Conservation (phyloP, 2,797 vertebrate genomes). For the Halcyon chelicuti region DNA sequence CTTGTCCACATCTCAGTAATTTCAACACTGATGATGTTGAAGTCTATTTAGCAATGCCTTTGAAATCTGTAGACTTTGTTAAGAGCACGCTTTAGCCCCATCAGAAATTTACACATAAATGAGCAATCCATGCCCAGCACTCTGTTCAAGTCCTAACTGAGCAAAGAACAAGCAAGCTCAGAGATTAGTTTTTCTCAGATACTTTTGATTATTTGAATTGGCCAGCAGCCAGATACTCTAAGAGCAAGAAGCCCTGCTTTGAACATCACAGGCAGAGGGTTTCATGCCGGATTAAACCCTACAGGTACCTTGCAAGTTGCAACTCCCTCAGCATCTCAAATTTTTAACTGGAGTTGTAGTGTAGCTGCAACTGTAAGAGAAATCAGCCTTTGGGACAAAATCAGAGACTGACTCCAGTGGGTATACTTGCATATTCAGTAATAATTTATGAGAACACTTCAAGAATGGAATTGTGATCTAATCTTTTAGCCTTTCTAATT, state of each 20-base stretch:
- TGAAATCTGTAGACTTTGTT: neutral
- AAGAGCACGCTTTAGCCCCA: neutral
- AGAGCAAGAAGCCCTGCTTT: neutral
- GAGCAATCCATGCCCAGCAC: neutral
- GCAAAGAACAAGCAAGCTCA: neutral
- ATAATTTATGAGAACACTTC: neutral
- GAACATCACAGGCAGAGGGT: neutral
- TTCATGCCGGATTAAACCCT: neutral
- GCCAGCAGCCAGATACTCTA: neutral
- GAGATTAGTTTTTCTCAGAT: neutral
- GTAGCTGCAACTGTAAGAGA: neutral
- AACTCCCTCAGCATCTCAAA: neutral
- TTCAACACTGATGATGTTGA: neutral
- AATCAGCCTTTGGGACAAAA: neutral
- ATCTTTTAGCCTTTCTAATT: neutral
- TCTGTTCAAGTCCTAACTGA: neutral
- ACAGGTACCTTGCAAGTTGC: neutral
- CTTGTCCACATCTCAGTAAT: neutral
- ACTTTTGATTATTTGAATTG: neutral
- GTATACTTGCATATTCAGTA: rapidly evolving
- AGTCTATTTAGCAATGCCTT: neutral
- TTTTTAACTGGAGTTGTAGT: neutral
- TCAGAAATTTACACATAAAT: neutral
- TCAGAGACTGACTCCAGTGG: neutral
- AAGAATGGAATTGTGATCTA: neutral